phyloP scores from a whole-genome alignment of 2,797 vertebrate genomes.

The Antrozous pallidus region DNA sequence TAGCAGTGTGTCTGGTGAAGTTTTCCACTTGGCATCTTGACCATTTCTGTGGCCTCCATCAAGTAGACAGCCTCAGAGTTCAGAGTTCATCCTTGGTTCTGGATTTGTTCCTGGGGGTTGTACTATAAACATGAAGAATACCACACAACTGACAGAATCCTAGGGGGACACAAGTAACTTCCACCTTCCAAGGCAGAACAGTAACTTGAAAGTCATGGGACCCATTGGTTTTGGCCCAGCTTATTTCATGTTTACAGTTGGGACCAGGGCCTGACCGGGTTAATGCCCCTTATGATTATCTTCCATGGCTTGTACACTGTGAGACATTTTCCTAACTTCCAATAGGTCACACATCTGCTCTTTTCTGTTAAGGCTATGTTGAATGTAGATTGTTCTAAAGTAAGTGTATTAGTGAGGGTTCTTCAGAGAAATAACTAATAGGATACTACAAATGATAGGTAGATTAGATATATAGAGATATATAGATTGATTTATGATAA shows the following conservation, averaged over 20 bases:
- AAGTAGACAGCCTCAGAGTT: background rate
- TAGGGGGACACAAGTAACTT: background rate
- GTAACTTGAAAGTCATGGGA: background rate
- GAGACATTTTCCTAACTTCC: conserved; percentile 20
- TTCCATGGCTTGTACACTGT: background rate
- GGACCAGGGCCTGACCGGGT: background rate
- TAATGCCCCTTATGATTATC: background rate
- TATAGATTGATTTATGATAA: background rate
- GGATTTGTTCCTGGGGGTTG: background rate
- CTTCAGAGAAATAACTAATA: background rate
- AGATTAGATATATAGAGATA: background rate
- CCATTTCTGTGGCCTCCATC: background rate
- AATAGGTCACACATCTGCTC: background rate
- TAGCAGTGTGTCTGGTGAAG: background rate
- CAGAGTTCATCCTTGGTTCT: background rate
- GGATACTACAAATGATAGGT: background rate
- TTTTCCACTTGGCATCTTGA: background rate
- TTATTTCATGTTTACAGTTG: background rate
- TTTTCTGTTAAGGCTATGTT: background rate
- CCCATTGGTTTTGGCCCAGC: background rate
- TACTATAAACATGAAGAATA: background rate
- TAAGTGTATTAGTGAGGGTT: background rate
- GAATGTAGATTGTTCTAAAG: background rate
- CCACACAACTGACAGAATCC: background rate
- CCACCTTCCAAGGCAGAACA: background rate